Evolutionary conservation across 1,140 invertebrate species (phyloP), one percentile per base, ranked within the genome.

Genomic region (Drosophila erecta): DNA sequence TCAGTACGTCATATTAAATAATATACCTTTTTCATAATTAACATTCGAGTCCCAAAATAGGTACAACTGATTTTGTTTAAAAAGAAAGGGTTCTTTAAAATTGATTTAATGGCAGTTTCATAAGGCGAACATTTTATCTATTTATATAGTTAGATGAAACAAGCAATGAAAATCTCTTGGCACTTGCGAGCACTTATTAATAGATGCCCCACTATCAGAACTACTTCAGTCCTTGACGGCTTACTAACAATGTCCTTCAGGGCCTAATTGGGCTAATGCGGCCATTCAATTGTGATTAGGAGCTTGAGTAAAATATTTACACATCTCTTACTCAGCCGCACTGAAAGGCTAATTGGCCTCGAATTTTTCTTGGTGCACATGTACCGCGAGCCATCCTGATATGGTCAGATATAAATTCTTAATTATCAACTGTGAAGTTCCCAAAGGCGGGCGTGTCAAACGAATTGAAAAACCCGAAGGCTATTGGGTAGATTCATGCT

Each of bases 351-450:
- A 35, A 49, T 33, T 20, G 20, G 10, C 14, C 6, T 17, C 30
- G 22, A 6, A 8, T 69, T 38, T 49, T 30, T 51, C 22, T 40
- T 46, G 56, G 81, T 85, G 47, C 73, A 80, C 22, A 24, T 40
- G 62, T 49, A 80, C 73, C 46, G 24, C 10, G 15, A 7, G 44
- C 14, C 27, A 40, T 40, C 41, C 44, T 35, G 41, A 41, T 81
- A 46, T 38, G 49, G 22, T 22, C 27, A 17, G 2, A 22, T 46
- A 81, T 86, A 14, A 87, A 87, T 87, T 69, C 67, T 79, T 76
- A 40, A 86, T 66, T 35, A 47, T 72, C 83, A 86, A 86, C 83
- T 86, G 83, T 83, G 79, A 83, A 72, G 59, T 87, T 87, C 83
- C 75, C 83, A 76, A 56, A 66, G 72, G 56, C 33, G 30, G 69